Conservation (phyloP, 2,888 invertebrate species). For the Ctenicera cuprea region DNA sequence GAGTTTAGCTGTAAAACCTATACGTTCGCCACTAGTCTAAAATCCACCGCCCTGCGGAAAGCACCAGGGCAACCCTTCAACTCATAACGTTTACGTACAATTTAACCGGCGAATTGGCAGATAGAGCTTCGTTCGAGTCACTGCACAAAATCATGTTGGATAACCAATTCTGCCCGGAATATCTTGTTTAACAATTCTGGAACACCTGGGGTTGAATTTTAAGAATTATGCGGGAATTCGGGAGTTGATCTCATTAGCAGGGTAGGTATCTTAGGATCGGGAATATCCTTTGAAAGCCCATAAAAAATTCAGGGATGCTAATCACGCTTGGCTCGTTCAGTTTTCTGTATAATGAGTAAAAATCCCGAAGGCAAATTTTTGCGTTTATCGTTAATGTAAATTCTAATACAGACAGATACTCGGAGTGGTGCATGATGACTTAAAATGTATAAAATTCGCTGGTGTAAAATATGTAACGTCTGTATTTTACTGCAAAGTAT, state of each 20-base stretch:
- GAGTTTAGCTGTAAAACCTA: neutral
- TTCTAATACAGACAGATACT: neutral
- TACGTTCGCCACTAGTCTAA: neutral
- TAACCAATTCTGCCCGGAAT: slow-evolving; percentile 1
- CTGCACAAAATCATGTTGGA: neutral
- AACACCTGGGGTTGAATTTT: slow-evolving; percentile 10
- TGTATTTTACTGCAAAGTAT: slow-evolving; percentile 1
- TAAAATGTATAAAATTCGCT: neutral
- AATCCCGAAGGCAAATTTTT: neutral
- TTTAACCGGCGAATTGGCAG: slow-evolving; percentile 19
- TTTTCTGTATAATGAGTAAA: neutral
- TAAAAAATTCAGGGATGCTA: slow-evolving; percentile 18
- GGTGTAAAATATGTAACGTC: neutral
- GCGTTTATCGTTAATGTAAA: neutral
- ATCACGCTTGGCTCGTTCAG: neutral
- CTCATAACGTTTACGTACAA: slow-evolving; percentile 8
- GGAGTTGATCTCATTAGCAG: slow-evolving; percentile 1
- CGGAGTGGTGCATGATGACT: neutral
- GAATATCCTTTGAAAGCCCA: slow-evolving; percentile 5
- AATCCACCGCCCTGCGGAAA: slow-evolving; percentile 5
- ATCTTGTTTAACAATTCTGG: neutral
- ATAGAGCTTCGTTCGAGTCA: neutral
- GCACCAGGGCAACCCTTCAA: neutral
- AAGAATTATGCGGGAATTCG: neutral
- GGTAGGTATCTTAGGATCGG: neutral